A percentile compares a stretch with the other conserved stretches of the same genome.
Conservation (phyloP, 2,888 invertebrate genomes). For the Tinea trinotella region DNA sequence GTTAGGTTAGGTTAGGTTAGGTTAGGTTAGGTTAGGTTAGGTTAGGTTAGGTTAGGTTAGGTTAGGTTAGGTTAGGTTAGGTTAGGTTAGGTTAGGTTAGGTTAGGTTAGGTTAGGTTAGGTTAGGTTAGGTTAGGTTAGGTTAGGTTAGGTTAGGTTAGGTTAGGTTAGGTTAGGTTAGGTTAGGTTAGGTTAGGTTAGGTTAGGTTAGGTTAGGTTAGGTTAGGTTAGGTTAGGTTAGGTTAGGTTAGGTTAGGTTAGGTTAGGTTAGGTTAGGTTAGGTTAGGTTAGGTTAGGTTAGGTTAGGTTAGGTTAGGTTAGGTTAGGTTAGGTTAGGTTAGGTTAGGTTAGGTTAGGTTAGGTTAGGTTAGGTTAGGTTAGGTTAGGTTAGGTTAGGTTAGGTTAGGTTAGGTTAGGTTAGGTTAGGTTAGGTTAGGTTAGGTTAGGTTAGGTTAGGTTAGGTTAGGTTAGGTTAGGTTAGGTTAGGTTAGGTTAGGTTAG, state of each 20-base stretch:
- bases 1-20: constrained; percentile 21
- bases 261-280: constrained; percentile 20
- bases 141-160: constrained; percentile 21
- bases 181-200: constrained; percentile 21
- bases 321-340: constrained; percentile 23
- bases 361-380: constrained; percentile 22
- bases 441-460: constrained; percentile 20
- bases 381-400: constrained; percentile 23
- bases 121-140: constrained; percentile 20
- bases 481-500: constrained; percentile 19
- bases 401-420: constrained; percentile 17
- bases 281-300: constrained; percentile 22
- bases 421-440: constrained; percentile 21
- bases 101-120: constrained; percentile 20
- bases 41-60: constrained; percentile 21
- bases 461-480: constrained; percentile 20
- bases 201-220: constrained; percentile 21
- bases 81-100: constrained; percentile 21
- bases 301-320: constrained; percentile 21
- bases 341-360: constrained; percentile 22
- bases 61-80: constrained; percentile 22
- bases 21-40: constrained; percentile 21
- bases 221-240: constrained; percentile 20
- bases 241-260: constrained; percentile 20
- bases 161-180: constrained; percentile 21